Percentiles rank a stretch among this genome's conserved stretches.
Evolutionary conservation across 2,797 vertebrate species (phyloP).

Genomic region (Yasuhikotakia modesta): DNA sequence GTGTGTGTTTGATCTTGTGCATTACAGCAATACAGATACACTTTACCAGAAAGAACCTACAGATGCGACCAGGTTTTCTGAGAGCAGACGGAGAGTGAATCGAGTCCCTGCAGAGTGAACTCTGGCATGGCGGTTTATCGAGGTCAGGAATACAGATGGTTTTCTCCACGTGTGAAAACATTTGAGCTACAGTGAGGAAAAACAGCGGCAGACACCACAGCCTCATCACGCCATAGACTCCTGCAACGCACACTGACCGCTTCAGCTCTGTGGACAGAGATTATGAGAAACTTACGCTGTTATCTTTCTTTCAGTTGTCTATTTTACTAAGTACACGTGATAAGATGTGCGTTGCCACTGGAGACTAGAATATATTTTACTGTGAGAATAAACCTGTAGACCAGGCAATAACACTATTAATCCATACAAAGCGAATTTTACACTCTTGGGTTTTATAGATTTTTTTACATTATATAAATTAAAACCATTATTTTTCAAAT

Average conservation of each 20-base stretch:
- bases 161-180: constrained; percentile 1
- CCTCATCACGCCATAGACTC: constrained; percentile 25
- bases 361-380: background rate
- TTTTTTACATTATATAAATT: no score
- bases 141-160: background rate
- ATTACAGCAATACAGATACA: constrained; percentile 9
- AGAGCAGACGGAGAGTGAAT: background rate
- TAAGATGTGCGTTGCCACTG: background rate
- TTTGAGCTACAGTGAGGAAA: constrained; percentile 1
- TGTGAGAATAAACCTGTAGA: no score
- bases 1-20: constrained; percentile 2
- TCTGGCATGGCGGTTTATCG: background rate
- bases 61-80: constrained; percentile 6
- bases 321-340: constrained; percentile 28
- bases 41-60: constrained; percentile 25
- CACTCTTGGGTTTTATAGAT: no score
- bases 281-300: background rate
- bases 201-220: constrained; percentile 16
- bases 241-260: background rate
- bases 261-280: background rate
- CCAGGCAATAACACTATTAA: no score
- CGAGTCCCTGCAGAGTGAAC: background rate
- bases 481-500: no score
- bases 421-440: no score
- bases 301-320: constrained; percentile 13